Evolutionary conservation across 37 sponge, comb jelly and placozoan genomes (phyloP).

Genomic region (Chondrosia reniformis): DNA sequence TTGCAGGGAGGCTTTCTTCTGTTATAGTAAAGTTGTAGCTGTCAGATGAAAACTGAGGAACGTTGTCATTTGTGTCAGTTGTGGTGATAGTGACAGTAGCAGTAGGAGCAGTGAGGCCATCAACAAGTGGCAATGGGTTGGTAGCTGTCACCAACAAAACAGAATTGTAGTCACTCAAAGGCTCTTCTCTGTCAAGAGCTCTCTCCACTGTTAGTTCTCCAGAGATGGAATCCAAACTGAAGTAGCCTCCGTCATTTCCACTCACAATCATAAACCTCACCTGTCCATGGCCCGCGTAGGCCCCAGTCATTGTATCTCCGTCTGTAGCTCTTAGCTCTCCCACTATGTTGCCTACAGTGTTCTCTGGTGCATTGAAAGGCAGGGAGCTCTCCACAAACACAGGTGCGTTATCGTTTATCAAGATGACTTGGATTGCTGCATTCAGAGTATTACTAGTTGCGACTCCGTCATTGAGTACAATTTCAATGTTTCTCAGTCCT

Average conservation of each 20-base stretch:
- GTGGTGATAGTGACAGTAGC: conserved; percentile 22
- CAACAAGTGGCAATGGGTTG: conserved; percentile 32
- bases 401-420: conserved; percentile 69
- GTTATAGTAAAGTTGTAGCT: background rate
- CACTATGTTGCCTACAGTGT: conserved; percentile 14
- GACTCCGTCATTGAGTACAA: conserved; percentile 49
- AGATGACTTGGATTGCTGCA: conserved; percentile 23
- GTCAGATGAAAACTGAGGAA: conserved; percentile 40
- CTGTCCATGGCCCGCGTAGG: conserved; percentile 46
- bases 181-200: conserved; percentile 51
- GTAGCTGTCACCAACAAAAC: conserved; percentile 36
- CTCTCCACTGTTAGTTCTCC: conserved; percentile 43
- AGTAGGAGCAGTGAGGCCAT: background rate
- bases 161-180: background rate
- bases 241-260: conserved; percentile 52
- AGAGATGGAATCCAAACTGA: conserved; percentile 22
- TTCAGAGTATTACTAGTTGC: conserved; percentile 14
- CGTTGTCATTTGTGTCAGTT: conserved; percentile 58
- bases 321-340: conserved; percentile 42
- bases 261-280: conserved; percentile 33
- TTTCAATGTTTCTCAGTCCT: conserved; percentile 23
- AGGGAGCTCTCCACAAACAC: conserved; percentile 27
- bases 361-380: conserved; percentile 19
- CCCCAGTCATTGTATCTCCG: conserved; percentile 42
- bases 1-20: conserved; percentile 10